Base-by-base conservation (phyloP, 2,797 vertebrate genomes). In the Mormyrops boulengeri region DNA sequence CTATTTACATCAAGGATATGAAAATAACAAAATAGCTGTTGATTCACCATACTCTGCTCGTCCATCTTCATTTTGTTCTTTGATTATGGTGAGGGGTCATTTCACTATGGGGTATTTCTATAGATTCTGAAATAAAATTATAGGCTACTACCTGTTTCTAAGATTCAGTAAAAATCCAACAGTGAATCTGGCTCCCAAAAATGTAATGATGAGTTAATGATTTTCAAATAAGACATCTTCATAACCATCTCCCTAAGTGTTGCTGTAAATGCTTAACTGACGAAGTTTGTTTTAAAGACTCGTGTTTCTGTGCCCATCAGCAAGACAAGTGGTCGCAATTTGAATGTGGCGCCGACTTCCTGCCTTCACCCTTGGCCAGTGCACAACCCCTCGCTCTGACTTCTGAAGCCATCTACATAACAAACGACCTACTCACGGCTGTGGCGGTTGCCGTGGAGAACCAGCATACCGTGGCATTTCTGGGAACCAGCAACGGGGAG, bases 311-410 rank as follows among this genome's bases (percentile, higher is more conserved):
- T 73, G 84, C 14, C 88, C 22, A 0, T 88, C 89, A 95, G 92
- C 52, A 87, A 0, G 0, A 87, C 73, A 92, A 90, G 91, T 91
- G 87, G 0, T 0, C 4, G 0, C 14, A 0, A 0, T 94, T 92
- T 89, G 90, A 47, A 1, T 97, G 96, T 11, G 96, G 96, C 19
- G 95, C 92, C 0, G 96, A 97, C 91, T 95, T 95, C 91, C 93
- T 97, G 90, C 97, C 98, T 0, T 97, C 98, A 47, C 98, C 98
- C 0, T 89, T 99, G 94, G 98, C 97, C 92, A 97, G 97, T 90
- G 97, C 93, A 73, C 92, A 96, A 0, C 96, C 96, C 19, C 96
- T 97, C 5, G 90, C 96, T 88, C 41, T 97, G 1, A 90, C 82
- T 0, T 90, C 95, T 4, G 91, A 91, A 0, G 93, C 96, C 0